Evolutionary conservation across 1,140 invertebrate genomes (phyloP), one percentile per base, ranked within the genome.

Genomic region (Euura lappo): DNA sequence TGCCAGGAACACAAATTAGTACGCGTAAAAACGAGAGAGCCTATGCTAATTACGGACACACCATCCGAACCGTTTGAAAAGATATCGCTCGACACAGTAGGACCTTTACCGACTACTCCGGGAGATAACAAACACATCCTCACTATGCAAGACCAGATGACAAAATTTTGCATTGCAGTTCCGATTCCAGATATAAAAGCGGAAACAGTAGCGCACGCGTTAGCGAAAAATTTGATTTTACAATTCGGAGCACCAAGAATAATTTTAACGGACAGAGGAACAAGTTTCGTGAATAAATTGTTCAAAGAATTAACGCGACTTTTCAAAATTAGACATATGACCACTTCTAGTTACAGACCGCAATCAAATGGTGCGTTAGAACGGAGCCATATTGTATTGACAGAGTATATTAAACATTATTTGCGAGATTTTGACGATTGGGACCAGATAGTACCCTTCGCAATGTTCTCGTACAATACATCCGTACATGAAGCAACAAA

Each of bases 91-190:
- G 81, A 83, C 70, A 76, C 83, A 11, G 78, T 81, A 4, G 81
- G 81, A 11, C 81, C 80, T 3, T 68, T 80, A 8, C 75, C 78
- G 3, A 8, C 72, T 65, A 79, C 76, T 8, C n/a, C 70, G 7
- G n/a, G 44, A 2, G 78, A 76, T 42, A 80, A 80, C 66, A 76
- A 75, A 74, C 79, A 76, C 60, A 79, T 84, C 28, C 45, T 85
- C n/a, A 80, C 81, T 6, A 65, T 79, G 3, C 80, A 83, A 78
- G 80, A 82, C 74, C 68, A 81, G 43, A 60, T 85, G 44, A 80
- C 78, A 0, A 84, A 84, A 74, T 83, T 77, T 75, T 74, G 74
- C 6, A 68, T 72, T 7, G 73, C 78, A 3, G 42, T 68, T 13
- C 68, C 77, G 6, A 51, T 51, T 7, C 47, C 47, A 6, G 1